Base-by-base conservation (phyloP, 2,113 vertebrate species). In the Benitochromis conjunctus region DNA sequence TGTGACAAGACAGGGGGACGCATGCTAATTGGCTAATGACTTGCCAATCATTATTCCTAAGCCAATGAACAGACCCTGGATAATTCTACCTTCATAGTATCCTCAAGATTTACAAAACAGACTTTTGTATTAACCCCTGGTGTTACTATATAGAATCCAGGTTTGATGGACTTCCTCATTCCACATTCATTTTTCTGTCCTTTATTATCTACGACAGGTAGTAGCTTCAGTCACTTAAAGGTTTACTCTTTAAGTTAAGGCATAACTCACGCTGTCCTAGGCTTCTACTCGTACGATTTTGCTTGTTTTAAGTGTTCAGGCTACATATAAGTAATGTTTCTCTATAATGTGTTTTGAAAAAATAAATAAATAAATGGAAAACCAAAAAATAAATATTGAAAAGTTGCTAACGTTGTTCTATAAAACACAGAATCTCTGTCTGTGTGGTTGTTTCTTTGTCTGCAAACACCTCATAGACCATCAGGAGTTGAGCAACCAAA, bases 291-390 rank as follows among this genome's bases (percentile, higher is more conserved):
- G 38, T 36, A 62, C 18, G 0, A 2, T 62, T 12, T 36, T 62
- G 31, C 0, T 38, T 66, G 34, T 66, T 38, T 38, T 66, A 38
- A n/a, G 60, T 66, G 6, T 66, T 8, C 60, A 38, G 60, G 0
- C 60, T 64, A 0, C 10, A 64, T 36, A 7, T 36, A 64, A 36
- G 31, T 64, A 36, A 4, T 12, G 10, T 36, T 64, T 64, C 10
- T 64, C 31, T 64, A 64, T 3, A 62, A 62, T 36, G 5, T 64
- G 31, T 64, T 64, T 62, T 36, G 2, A 0, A 0, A 0, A 34
- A 34, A 4, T 26, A 26, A 3, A 4, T 7, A 51, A 62, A n/a
- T 34, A 34, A 36, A 36, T 2, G 9, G 60, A n/a, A 64, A 36
- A 0, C 18, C 3, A 36, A n/a, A n/a, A 36, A 2, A n/a, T 36